These are phyloP conservation scores for Ranitomeya variabilis DNA, from an alignment of 2,113 vertebrate genomes.

Conservation along the genomic window DNA sequence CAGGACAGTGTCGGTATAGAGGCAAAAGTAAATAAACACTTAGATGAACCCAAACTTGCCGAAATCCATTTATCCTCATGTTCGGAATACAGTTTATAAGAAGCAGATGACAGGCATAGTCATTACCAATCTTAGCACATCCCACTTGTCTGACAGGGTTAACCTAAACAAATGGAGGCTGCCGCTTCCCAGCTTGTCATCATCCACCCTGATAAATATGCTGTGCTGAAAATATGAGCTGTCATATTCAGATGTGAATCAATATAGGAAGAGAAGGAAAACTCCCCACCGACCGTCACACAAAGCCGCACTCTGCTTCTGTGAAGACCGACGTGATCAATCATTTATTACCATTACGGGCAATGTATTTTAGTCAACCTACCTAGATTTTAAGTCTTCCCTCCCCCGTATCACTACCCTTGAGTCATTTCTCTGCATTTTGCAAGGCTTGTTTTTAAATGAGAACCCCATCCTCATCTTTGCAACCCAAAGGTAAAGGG, in stretches of 20 bases:
- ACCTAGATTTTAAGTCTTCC: neutral
- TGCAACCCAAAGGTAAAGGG: too few species aligned
- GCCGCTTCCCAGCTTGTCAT: slow-evolving; percentile 5
- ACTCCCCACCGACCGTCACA: slow-evolving; percentile 1
- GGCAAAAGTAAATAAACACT: neutral
- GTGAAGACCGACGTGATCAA: slow-evolving; percentile 17
- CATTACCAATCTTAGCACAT: slow-evolving; percentile 7
- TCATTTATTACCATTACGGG: slow-evolving; percentile 29
- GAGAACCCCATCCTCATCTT: too few species aligned
- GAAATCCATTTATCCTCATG: neutral
- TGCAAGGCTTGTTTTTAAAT: too few species aligned
- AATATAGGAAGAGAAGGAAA: slow-evolving; percentile 6
- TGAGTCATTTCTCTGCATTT: too few species aligned
- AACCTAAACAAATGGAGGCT: slow-evolving; percentile 19
- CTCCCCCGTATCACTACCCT: too few species aligned
- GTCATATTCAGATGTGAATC: slow-evolving; percentile 29
- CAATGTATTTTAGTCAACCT: neutral
- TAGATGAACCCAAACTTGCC: neutral
- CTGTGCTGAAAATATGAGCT: slow-evolving; percentile 6
- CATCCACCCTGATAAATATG: slow-evolving; percentile 2
- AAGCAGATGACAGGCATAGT: neutral
- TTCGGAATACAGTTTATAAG: neutral
- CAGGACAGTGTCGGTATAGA: neutral
- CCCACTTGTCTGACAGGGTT: slow-evolving; percentile 13
- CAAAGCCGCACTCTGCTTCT: neutral